Conservation (phyloP, 2,113 vertebrate species). For the Rhizomys pruinosus region DNA sequence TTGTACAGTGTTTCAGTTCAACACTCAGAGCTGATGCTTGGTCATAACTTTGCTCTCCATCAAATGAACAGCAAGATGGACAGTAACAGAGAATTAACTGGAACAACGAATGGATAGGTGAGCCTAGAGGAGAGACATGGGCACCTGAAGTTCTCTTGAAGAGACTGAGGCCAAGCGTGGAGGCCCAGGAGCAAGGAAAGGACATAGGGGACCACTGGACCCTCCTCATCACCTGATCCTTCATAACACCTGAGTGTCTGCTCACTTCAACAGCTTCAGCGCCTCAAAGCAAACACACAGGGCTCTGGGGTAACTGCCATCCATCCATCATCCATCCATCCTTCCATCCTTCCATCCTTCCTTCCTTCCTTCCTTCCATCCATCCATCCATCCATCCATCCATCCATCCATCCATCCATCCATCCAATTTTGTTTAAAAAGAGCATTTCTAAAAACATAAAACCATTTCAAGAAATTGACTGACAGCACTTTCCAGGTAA, state of each 20-base stretch:
- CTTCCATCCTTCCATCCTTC: not conserved
- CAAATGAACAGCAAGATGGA: not conserved
- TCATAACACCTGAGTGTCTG: not conserved
- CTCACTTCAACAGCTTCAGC: not conserved
- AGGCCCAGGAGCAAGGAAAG: not conserved
- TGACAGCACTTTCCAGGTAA: conserved; percentile 9
- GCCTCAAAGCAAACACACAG: not conserved
- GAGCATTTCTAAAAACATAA: not conserved
- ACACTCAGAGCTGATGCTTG: not conserved
- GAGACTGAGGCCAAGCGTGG: not conserved
- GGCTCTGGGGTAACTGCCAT: not conserved
- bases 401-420: not conserved
- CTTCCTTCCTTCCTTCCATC: not conserved
- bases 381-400: not conserved
- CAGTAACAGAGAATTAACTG: not conserved
- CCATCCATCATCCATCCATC: not conserved
- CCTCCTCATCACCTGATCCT: not conserved
- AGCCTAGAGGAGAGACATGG: not conserved
- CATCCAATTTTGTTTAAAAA: not conserved
- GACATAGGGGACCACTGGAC: not conserved
- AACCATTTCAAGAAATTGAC: conserved; percentile 28
- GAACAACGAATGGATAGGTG: not conserved
- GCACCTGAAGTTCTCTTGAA: not conserved
- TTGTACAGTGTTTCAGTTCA: not conserved
- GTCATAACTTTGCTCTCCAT: conserved; percentile 3